Conservation (phyloP, 37 sponge, comb jelly and placozoan genomes). For the Aplysina aerophoba region DNA sequence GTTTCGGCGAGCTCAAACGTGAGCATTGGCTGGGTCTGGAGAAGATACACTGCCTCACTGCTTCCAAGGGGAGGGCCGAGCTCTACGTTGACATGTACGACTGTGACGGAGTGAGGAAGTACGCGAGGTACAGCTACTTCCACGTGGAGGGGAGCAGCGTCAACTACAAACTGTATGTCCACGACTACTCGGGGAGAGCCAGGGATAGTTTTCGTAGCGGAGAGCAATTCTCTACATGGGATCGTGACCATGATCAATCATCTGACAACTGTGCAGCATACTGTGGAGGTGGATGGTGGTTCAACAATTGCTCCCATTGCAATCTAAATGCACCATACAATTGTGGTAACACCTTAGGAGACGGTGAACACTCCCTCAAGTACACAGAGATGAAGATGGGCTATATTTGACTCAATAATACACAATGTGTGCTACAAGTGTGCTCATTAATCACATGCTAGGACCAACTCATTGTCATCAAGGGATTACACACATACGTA, state of each 20-base stretch:
- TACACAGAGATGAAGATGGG: conserved; percentile 25
- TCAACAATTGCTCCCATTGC: neutral
- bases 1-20: conserved; percentile 12
- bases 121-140: conserved; percentile 15
- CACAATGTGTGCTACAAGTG: too few relatives aligned
- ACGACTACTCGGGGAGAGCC: conserved; percentile 1
- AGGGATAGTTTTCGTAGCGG: neutral
- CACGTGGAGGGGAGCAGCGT: neutral
- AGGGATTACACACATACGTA: too few relatives aligned
- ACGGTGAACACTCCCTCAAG: neutral
- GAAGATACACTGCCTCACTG: neutral
- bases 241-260: neutral
- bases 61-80: neutral
- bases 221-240: neutral
- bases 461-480: too few relatives aligned
- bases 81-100: neutral
- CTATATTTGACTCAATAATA: too few relatives aligned
- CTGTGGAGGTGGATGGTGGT: conserved; percentile 4
- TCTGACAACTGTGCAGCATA: neutral
- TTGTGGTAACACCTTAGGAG: neutral
- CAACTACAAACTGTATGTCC: neutral
- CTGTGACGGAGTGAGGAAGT: neutral
- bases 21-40: conserved; percentile 22
- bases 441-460: too few relatives aligned
- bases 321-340: neutral